Evolutionary conservation across 2,888 invertebrate species (phyloP).

Genomic region (Tenthredo mesomela): DNA sequence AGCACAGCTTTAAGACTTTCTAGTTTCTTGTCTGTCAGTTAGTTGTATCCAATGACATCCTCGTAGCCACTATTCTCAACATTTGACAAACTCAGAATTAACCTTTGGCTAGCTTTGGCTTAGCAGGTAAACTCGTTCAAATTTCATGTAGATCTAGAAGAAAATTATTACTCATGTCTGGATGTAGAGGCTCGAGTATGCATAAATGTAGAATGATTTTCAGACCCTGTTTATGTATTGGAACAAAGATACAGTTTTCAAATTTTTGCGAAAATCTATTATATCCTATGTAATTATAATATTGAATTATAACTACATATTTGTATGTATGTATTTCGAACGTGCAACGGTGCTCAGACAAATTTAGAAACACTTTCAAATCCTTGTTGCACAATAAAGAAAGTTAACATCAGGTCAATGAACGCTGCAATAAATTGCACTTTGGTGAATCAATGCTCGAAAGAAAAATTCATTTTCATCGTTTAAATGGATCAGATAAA

Average conservation of each 20-base stretch:
- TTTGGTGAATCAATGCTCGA: slow-evolving; percentile 33
- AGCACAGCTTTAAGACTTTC: slow-evolving; percentile 4
- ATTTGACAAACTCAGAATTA: background rate
- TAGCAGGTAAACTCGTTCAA: background rate
- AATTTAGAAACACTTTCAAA: slow-evolving; percentile 60
- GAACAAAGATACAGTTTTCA: background rate
- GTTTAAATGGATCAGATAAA: background rate
- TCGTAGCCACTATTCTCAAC: background rate
- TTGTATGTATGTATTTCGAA: background rate
- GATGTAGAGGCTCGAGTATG: background rate
- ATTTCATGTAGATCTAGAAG: background rate
- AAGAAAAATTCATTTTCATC: slow-evolving; percentile 25
- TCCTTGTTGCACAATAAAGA: slow-evolving; percentile 60
- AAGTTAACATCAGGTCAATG: slow-evolving; percentile 59
- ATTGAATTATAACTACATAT: background rate
- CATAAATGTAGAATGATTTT: background rate
- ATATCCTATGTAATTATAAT: background rate
- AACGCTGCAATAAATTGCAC: slow-evolving; percentile 45
- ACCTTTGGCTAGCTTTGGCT: background rate
- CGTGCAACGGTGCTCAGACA: background rate
- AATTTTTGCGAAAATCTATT: background rate
- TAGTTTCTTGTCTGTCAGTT: slow-evolving; percentile 10
- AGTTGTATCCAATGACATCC: slow-evolving; percentile 8
- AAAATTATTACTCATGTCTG: background rate
- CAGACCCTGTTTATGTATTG: background rate